A percentile compares a stretch with the other conserved stretches of the same genome.
phyloP scores from a whole-genome alignment of 2,888 invertebrate species.

The Eulithis prunata region DNA sequence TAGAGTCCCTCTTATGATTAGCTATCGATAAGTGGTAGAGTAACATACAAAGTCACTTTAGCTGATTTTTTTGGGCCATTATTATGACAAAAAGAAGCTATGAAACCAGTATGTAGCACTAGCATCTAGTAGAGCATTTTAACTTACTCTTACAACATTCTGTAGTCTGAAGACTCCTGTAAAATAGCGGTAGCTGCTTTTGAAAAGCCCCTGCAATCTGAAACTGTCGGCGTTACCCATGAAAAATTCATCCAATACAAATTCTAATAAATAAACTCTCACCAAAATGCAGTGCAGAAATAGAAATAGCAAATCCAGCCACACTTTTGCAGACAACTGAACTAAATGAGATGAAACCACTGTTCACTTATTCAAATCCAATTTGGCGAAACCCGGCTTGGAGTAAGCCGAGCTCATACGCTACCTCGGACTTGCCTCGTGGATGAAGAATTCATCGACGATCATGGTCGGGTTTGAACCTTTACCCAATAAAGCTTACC shows the following conservation, averaged over 20 bases:
- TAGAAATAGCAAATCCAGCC: slow-evolving; percentile 26
- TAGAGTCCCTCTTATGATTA: too few species aligned
- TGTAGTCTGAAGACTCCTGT: too few species aligned
- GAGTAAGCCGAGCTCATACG: slow-evolving; percentile 22
- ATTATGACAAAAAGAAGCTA: too few species aligned
- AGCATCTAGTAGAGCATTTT: too few species aligned
- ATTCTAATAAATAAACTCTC: slow-evolving; percentile 19
- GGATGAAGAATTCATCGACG: slow-evolving; percentile 8
- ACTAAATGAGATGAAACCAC: slow-evolving; percentile 35
- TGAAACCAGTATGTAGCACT: too few species aligned
- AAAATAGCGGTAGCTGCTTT: neutral
- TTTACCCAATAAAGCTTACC: slow-evolving; percentile 1
- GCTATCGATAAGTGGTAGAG: too few species aligned
- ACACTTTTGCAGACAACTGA: slow-evolving; percentile 16
- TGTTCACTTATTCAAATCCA: slow-evolving; percentile 43
- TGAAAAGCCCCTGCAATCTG: slow-evolving; percentile 11
- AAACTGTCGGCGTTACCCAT: slow-evolving; percentile 10
- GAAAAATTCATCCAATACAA: slow-evolving; percentile 29
- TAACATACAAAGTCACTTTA: too few species aligned
- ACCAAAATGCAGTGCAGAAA: slow-evolving; percentile 17
- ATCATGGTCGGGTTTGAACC: neutral
- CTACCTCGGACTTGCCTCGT: slow-evolving; percentile 15
- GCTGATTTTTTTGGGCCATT: too few species aligned
- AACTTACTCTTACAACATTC: too few species aligned
- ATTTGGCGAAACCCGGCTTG: slow-evolving; percentile 38